Evolutionary conservation across 2,888 invertebrate genomes (phyloP).

Genomic region (Diplazon laetatorius): DNA sequence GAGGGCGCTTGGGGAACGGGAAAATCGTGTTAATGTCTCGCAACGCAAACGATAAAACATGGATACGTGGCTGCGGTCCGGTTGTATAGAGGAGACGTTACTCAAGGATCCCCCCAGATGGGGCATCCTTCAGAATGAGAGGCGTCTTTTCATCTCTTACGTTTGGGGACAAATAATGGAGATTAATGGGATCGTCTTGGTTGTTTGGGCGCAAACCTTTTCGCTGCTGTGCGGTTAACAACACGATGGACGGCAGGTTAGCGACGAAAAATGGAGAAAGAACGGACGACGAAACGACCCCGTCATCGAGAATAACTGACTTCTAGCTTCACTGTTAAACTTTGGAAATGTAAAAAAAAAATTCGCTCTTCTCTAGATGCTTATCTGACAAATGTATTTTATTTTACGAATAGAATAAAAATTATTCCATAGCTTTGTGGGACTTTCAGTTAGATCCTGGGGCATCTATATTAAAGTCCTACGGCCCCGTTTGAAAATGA

Average conservation of each 20-base stretch:
- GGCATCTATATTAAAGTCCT: too few relatives aligned
- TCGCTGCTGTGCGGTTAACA: slow-evolving; percentile 46
- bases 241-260: slow-evolving; percentile 25
- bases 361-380: background rate
- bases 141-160: slow-evolving; percentile 67
- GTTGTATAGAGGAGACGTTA: slow-evolving; percentile 31
- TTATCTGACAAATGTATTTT: background rate
- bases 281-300: slow-evolving; percentile 19
- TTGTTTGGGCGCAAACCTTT: slow-evolving; percentile 31
- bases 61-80: slow-evolving; percentile 24
- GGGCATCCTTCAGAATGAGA: background rate
- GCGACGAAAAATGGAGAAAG: slow-evolving; percentile 41
- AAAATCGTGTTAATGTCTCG: slow-evolving; percentile 35
- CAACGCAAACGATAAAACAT: slow-evolving; percentile 39
- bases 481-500: too few relatives aligned
- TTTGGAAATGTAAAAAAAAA: slow-evolving; percentile 2
- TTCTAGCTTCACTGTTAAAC: slow-evolving; percentile 13
- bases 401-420: slow-evolving; percentile 1
- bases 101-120: background rate
- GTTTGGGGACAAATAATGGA: slow-evolving; percentile 72
- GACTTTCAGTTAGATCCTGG: too few relatives aligned
- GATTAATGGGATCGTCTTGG: slow-evolving; percentile 70
- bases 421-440: background rate
- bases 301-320: slow-evolving; percentile 29
- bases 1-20: background rate